Conservation (phyloP, 2,888 invertebrate genomes). For the Callyntrura guangdongensis region DNA sequence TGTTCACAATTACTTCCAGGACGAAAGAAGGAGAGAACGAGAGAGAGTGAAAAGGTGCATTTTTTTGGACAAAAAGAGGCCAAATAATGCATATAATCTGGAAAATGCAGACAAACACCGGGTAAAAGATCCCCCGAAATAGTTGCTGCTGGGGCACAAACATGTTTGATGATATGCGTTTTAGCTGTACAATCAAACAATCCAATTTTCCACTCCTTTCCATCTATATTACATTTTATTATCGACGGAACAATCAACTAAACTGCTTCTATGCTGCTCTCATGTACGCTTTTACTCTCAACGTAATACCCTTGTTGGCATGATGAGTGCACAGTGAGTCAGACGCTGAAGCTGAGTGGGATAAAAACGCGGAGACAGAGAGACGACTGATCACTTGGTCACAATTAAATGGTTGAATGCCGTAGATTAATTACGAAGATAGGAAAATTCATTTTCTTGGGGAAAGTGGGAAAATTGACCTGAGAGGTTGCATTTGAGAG, state of each 20-base stretch:
- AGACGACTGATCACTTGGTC: slow-evolving; percentile 52
- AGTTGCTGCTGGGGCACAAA: not conserved
- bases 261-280: not conserved
- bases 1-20: slow-evolving; percentile 47
- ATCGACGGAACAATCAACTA: slow-evolving; percentile 61
- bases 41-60: slow-evolving; percentile 28
- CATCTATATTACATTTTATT: not conserved
- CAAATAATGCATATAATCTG: not conserved
- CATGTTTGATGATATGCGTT: not conserved
- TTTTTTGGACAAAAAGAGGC: not conserved
- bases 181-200: slow-evolving; percentile 53
- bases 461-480: slow-evolving; percentile 66
- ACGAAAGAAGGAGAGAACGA: not conserved
- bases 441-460: slow-evolving; percentile 74
- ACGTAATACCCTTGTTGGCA: not conserved
- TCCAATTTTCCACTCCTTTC: slow-evolving; percentile 61
- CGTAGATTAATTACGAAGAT: slow-evolving; percentile 77
- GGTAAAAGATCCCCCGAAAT: not conserved
- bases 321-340: slow-evolving; percentile 6
- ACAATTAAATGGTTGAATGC: slow-evolving; percentile 73
- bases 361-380: slow-evolving; percentile 44
- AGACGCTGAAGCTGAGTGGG: slow-evolving; percentile 46
- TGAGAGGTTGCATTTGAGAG: slow-evolving; percentile 43
- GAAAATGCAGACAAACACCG: slow-evolving; percentile 10
- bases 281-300: not conserved